Base-by-base conservation (phyloP, 1,140 invertebrate species). In the Hyphantria cunea region DNA sequence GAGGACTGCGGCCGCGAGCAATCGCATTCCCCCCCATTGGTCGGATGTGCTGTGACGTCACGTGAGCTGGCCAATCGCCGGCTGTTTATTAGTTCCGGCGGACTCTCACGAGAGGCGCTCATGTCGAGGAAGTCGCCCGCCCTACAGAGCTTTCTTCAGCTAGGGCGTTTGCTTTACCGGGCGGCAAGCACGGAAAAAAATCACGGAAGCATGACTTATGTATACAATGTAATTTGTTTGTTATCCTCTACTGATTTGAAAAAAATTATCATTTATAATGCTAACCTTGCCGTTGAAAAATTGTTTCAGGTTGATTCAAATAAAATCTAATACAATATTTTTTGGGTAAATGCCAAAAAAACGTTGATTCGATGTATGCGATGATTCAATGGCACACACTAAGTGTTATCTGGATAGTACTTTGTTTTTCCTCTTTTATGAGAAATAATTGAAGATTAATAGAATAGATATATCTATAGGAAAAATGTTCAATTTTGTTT, bases 111-210 rank as follows among this genome's bases (percentile, higher is more conserved):
- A 76, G 86, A 58, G 80, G 84, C 87, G 86, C 84, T 74, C 42
- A 37, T 37, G 51, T 66, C 66, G 72, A 77, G 76, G 69, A 84
- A 79, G 74, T 86, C 82, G 83, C 79, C 87, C 87, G 87, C 87
- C 87, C 87, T 87, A 83, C 71, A 68, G 68, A 90, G 87, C 87
- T 88, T 87, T 82, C 84, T 87, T 87, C 79, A 82, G 84, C 84
- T 80, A 82, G 87, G 86, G 87, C 86, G 87, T 86, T 67, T 85
- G 86, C 78, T 89, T 85, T 74, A 71, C 66, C 80, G 80, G 84
- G 80, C 84, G 79, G 80, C 64, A 49, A 74, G 64, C 73, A 53
- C 66, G 59, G 66, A 68, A 69, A 47, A 59, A 72, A 68, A 61
- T 70, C 68, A 69, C 55, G 42, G 51, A 50, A 53, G 44, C 50